Evolutionary conservation across 2,888 invertebrate genomes (phyloP).

Genomic region (Euplexia lucipara): DNA sequence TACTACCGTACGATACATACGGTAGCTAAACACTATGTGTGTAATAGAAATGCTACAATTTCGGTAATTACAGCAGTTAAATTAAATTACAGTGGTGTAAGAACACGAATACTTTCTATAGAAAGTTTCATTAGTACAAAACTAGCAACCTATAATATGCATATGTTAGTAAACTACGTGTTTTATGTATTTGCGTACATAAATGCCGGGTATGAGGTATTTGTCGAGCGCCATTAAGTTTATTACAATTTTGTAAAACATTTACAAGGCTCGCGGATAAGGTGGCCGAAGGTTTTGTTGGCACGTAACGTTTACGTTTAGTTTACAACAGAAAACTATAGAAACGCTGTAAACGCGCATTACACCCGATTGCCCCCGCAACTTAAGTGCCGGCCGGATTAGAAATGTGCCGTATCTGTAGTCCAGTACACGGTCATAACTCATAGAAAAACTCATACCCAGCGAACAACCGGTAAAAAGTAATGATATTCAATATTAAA

Average conservation of each 20-base stretch:
- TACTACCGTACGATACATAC: constrained; percentile 51
- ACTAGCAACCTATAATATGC: constrained; percentile 64
- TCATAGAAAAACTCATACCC: constrained; percentile 12
- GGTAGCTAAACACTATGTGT: constrained; percentile 58
- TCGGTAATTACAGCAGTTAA: constrained; percentile 64
- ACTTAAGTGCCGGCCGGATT: constrained; percentile 89
- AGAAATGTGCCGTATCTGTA: constrained; percentile 81
- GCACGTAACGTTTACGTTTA: constrained; percentile 73
- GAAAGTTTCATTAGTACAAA: constrained; percentile 64
- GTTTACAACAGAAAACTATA: constrained; percentile 82
- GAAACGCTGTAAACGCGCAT: constrained; percentile 84
- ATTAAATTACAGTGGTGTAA: constrained; percentile 64
- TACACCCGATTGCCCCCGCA: constrained; percentile 87
- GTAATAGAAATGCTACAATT: constrained; percentile 64
- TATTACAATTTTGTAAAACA: constrained; percentile 66
- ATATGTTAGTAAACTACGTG: constrained; percentile 62
- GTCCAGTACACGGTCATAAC: constrained; percentile 60
- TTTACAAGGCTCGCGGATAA: constrained; percentile 55
- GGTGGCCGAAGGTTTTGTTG: constrained; percentile 67
- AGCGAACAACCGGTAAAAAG: no score
- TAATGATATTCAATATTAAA: neutral
- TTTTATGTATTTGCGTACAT: constrained; percentile 62
- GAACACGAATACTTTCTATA: constrained; percentile 68
- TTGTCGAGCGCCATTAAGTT: constrained; percentile 63
- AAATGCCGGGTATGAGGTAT: constrained; percentile 62